phyloP scores from a whole-genome alignment of 2,888 invertebrate genomes.

The Spisula subtruncata region DNA sequence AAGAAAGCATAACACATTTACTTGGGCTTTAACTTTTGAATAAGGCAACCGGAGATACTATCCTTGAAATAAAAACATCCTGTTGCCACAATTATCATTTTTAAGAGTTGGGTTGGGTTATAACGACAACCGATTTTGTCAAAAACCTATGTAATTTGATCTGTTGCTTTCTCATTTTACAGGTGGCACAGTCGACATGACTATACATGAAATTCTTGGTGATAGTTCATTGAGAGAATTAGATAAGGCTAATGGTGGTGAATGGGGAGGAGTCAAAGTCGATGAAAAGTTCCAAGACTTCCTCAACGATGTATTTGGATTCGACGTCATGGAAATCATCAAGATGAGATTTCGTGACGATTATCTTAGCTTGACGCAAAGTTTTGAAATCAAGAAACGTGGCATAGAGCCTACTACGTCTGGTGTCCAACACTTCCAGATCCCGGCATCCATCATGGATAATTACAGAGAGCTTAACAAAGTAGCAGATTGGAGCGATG shows the following conservation, averaged over 20 bases:
- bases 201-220: slow-evolving; percentile 59
- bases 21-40: no score
- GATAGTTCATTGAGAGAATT: slow-evolving; percentile 56
- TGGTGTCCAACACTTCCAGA: slow-evolving; percentile 27
- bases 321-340: slow-evolving; percentile 63
- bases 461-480: slow-evolving; percentile 50
- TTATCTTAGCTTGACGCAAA: slow-evolving; percentile 38
- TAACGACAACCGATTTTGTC: no score
- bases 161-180: not conserved
- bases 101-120: no score
- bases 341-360: slow-evolving; percentile 52
- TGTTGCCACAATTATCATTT: no score
- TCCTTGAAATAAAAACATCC: no score
- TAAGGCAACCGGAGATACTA: no score
- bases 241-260: slow-evolving; percentile 64
- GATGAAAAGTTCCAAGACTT: slow-evolving; percentile 52
- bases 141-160: not conserved
- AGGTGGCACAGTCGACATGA: slow-evolving; percentile 72
- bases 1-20: no score
- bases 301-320: slow-evolving; percentile 45
- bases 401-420: slow-evolving; percentile 35
- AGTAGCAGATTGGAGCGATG: not conserved
- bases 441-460: slow-evolving; percentile 47
- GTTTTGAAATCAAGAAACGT: slow-evolving; percentile 64
- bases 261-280: slow-evolving; percentile 57